Conservation (phyloP, 2,888 invertebrate genomes). For the Polietes domitor region DNA sequence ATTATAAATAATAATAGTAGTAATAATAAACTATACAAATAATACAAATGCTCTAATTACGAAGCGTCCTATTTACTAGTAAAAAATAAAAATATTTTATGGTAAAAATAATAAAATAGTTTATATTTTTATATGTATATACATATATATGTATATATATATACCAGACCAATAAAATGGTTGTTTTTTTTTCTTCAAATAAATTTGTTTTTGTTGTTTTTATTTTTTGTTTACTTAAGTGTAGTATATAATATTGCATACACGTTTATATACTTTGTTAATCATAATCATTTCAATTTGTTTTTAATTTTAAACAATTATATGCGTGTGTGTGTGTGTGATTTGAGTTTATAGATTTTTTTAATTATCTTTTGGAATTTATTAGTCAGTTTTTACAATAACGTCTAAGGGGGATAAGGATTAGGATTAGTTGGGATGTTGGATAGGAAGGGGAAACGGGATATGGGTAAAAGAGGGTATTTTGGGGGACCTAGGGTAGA, state of each 20-base stretch:
- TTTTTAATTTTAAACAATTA: conserved; percentile 39
- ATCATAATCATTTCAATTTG: conserved; percentile 19
- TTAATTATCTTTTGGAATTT: conserved; percentile 52
- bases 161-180: conserved; percentile 62
- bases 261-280: conserved; percentile 63
- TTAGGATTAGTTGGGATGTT: background rate
- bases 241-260: conserved; percentile 68
- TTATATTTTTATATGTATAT: conserved; percentile 26
- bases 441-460: too few relatives aligned
- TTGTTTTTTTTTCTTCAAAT: conserved; percentile 45
- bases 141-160: conserved; percentile 39
- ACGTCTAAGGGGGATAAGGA: conserved; percentile 7
- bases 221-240: conserved; percentile 44
- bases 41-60: conserved; percentile 76
- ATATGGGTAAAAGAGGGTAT: background rate
- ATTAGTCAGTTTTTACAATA: conserved; percentile 58
- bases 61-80: conserved; percentile 66
- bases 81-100: conserved; percentile 51
- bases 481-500: conserved; percentile 30
- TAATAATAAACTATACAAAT: conserved; percentile 74
- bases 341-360: conserved; percentile 20
- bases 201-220: conserved; percentile 18
- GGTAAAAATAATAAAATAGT: conserved; percentile 60
- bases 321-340: conserved; percentile 7
- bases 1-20: conserved; percentile 62